These are phyloP conservation scores for Pseudomyrmex flavicornis DNA, from an alignment of 1,140 invertebrate genomes.

Conservation along the genomic window DNA sequence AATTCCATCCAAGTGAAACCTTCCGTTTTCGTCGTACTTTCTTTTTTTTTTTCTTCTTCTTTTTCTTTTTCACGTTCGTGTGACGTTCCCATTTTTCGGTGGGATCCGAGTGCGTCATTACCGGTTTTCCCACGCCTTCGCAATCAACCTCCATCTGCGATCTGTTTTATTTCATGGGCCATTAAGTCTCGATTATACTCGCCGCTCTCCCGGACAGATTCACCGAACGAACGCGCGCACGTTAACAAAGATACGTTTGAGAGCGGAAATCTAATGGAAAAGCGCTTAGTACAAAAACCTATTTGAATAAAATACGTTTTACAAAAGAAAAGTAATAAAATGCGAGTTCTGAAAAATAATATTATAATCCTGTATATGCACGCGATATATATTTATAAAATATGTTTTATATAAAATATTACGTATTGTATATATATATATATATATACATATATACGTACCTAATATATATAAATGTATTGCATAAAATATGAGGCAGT, in stretches of 20 bases:
- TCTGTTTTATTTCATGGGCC: slow-evolving; percentile 50
- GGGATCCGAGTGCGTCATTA: slow-evolving; percentile 20
- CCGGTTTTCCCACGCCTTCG: slow-evolving; percentile 24
- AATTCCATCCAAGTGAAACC: too few relatives aligned
- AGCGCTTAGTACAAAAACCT: background rate
- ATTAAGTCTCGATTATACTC: slow-evolving; percentile 47
- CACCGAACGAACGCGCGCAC: background rate
- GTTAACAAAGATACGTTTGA: slow-evolving; percentile 32
- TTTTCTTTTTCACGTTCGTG: background rate
- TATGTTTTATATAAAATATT: too few relatives aligned
- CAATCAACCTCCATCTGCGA: background rate
- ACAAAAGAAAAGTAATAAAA: too few relatives aligned
- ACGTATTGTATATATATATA: too few relatives aligned
- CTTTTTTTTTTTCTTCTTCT: background rate
- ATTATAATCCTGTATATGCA: background rate
- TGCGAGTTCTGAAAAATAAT: background rate
- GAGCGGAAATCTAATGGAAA: slow-evolving; percentile 8
- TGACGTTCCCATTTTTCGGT: slow-evolving; percentile 19
- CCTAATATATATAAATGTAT: too few relatives aligned
- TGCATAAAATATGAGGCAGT: background rate
- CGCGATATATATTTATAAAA: too few relatives aligned
- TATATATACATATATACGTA: too few relatives aligned
- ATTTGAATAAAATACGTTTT: background rate
- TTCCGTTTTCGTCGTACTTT: too few relatives aligned
- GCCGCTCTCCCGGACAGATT: slow-evolving; percentile 13